Base-by-base conservation (phyloP, 2,888 invertebrate genomes). In the Harpalus rufipes region DNA sequence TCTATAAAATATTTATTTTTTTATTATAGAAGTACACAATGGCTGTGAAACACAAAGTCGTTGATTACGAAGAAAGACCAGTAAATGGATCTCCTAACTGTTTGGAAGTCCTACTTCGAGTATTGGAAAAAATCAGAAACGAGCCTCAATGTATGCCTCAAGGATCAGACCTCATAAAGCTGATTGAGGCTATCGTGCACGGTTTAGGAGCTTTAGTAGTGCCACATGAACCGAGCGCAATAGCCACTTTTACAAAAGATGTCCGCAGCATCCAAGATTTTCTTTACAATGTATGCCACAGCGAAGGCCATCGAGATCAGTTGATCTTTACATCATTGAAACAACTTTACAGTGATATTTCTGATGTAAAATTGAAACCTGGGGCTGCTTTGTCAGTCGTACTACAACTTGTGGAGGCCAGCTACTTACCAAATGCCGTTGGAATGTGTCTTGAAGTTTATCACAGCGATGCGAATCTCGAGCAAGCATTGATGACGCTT, bases 401-500 rank as follows among this genome's bases (percentile, higher is more conserved):
- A 12, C 90, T 95, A 65, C 92, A 94, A 81, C 90, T 95, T 0
- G 91, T 94, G 18, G 90, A 92, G 44, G 86, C 88, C 0, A 88
- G 89, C 21, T 86, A 89, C 68, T 91, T 92, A 44, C 88, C 89
- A 7, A 87, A 88, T 82, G 92, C 92, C 2, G 92, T 92, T 1
- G 90, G 92, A 89, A 91, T 92, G 89, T 90, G 92, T 88, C 84
- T 91, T 39, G 88, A 88, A 59, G 87, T 88, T 7, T 89, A 89
- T 5, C 90, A 90, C 86, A 90, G 89, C 0, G 93, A 93, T 10
- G 91, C 92, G 0, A 93, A 93, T 51, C 91, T 95, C 7, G 92
- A 93, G 16, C 93, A 93, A 76, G 94, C 95, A 0, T 91, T 96
- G 1, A 92, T 92, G 18, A 93, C 94, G 72, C 91, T 96, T 0